Percentiles rank a stretch among this genome's conserved stretches.
Conservation (phyloP, 1,140 invertebrate genomes). For the Pteromalus puparum region DNA sequence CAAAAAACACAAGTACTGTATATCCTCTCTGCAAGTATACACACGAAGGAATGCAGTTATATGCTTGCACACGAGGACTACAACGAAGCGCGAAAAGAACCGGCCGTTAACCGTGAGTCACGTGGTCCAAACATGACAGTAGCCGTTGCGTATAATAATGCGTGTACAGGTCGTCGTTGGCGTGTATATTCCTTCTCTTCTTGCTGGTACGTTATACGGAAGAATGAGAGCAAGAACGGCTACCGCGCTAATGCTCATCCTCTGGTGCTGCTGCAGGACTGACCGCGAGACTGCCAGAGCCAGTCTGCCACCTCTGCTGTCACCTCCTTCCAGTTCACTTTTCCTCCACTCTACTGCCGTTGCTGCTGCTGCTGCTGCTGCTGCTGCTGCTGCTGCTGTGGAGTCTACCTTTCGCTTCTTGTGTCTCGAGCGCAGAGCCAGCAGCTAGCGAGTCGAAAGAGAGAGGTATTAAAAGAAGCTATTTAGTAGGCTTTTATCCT, state of each 20-base stretch:
- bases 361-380: not conserved
- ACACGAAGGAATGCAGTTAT: not conserved
- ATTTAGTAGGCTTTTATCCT: conserved; percentile 15
- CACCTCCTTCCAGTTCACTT: conserved; percentile 12
- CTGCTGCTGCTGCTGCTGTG: not conserved
- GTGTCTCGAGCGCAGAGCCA: not conserved
- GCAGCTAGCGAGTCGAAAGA: conserved; percentile 8
- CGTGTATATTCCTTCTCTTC: conserved; percentile 3
- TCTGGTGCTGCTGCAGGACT: not conserved
- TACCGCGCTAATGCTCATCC: conserved; percentile 20
- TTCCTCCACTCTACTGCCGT: conserved; percentile 2
- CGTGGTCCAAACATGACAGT: conserved; percentile 41
- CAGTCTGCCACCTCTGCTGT: not conserved
- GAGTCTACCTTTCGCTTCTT: not conserved
- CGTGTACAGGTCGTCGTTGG: not conserved
- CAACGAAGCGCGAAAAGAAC: conserved; percentile 8
- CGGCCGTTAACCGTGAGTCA: conserved; percentile 38
- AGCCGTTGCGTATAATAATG: not conserved
- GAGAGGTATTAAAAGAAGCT: conserved; percentile 20
- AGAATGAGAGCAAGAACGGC: not conserved
- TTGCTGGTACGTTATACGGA: conserved; percentile 30
- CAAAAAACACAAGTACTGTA: not conserved
- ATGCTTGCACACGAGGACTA: not conserved
- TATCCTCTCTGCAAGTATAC: too few species aligned
- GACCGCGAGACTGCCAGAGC: not conserved